Evolutionary conservation across 2,113 vertebrate species (phyloP), one percentile per base, ranked within the genome.

Genomic region (Calidris pygmaea): DNA sequence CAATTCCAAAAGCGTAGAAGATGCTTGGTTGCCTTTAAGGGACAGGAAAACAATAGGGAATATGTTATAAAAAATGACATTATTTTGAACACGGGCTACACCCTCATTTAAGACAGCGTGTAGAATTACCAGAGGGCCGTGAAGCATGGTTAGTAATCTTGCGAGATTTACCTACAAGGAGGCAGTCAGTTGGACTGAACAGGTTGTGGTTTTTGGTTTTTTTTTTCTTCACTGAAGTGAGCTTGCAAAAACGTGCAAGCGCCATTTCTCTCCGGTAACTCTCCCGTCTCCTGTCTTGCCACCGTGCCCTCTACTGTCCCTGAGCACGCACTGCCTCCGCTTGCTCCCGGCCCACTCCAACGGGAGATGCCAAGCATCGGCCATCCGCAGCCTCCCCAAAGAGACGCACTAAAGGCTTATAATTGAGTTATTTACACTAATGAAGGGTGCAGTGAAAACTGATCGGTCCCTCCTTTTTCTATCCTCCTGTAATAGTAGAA

Each of bases 361-460:
- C 13, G 1, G 59, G 73, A 68, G 63, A 41, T 48, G 55, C 39
- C 71, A 65, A 94, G 29, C 41, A 5, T 26, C 2, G 0, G 32
- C 60, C 58, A 35, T 43, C 55, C 13, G 0, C 56, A 77, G 63
- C 68, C 78, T 91, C 48, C 85, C 79, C 7, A 1, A 93, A 79
- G 74, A 73, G 75, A 55, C 34, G 19, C 1, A 3, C 59, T 85
- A 32, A 91, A 78, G 92, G 72, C 55, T 94, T 87, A 37, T 95
- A 97, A 95, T 88, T 88, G 95, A 91, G 89, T 95, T 95, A 93
- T 93, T 95, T 94, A 81, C 95, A 43, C 92, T 92, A 96, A 88
- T 95, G 92, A 96, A 91, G 91, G 65, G 81, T 90, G 92, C 82
- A 37, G 86, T 65, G 95, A 87, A 96, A 97, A 89, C 58, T 60